Evolutionary conservation across 2,113 vertebrate species (phyloP).

Genomic region (Ailuropoda melanoleuca): DNA sequence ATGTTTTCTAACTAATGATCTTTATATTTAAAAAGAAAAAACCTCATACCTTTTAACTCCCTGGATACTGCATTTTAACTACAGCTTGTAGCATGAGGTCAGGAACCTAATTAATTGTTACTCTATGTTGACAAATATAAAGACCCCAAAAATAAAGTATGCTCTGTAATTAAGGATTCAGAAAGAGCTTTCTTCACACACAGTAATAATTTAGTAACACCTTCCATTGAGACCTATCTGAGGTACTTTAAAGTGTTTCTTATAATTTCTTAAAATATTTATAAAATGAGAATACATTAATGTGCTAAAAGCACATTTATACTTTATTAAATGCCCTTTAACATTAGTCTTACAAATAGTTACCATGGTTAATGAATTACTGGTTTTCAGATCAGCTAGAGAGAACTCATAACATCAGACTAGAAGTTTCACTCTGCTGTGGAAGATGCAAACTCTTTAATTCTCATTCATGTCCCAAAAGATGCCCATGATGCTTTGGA

Average conservation of each 20-base stretch:
- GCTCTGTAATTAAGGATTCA: not conserved
- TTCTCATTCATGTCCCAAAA: not conserved
- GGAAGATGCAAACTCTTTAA: not conserved
- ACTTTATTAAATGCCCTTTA: conserved; percentile 18
- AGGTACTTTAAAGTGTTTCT: not conserved
- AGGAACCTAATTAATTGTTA: not conserved
- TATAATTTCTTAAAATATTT: not conserved
- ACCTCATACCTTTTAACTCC: not conserved
- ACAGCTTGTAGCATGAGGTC: not conserved
- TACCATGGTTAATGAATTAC: not conserved
- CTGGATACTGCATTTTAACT: not conserved
- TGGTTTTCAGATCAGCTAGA: not conserved
- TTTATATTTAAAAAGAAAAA: not conserved
- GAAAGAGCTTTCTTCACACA: not conserved
- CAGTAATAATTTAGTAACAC: not conserved
- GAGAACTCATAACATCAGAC: not conserved
- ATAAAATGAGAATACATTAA: not conserved
- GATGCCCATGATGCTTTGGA: not conserved
- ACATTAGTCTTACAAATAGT: not conserved
- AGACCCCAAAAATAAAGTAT: not conserved
- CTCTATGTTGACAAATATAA: not conserved
- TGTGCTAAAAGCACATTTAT: not conserved
- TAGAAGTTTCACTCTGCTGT: not conserved
- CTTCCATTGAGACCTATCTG: not conserved
- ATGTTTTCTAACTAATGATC: not conserved